These are phyloP conservation scores for Sitobion miscanthi DNA, from an alignment of 1,140 invertebrate species.

Conservation along the genomic window DNA sequence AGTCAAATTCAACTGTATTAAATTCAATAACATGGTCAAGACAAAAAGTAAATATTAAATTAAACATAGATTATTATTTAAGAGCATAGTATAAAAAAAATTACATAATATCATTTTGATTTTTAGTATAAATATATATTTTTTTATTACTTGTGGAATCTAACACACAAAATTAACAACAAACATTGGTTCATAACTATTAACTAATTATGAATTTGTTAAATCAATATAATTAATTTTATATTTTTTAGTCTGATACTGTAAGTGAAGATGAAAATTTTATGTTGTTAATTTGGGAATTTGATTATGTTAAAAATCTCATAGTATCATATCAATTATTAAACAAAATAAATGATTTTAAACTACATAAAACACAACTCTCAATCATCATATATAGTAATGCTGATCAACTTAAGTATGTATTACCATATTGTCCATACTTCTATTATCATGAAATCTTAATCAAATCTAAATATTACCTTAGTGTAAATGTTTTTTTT, in stretches of 20 bases:
- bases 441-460: background rate
- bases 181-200: background rate
- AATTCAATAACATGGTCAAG: slow-evolving; percentile 48
- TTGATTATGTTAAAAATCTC: slow-evolving; percentile 28
- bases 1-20: background rate
- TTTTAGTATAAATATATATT: background rate
- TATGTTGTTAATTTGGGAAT: slow-evolving; percentile 48
- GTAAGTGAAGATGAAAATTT: slow-evolving; percentile 10
- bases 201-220: background rate
- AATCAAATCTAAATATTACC: background rate
- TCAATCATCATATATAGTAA: slow-evolving; percentile 29
- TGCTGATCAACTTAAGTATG: slow-evolving; percentile 46
- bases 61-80: background rate
- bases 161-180: background rate
- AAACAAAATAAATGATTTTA: slow-evolving; percentile 32
- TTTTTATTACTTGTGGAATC: background rate
- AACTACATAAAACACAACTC: slow-evolving; percentile 4
- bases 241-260: slow-evolving; percentile 24
- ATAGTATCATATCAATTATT: background rate
- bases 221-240: background rate
- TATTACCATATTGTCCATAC: background rate
- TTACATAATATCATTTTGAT: background rate
- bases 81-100: background rate
- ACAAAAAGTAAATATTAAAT: slow-evolving; percentile 15
- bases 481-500: background rate